Evolutionary conservation across 2,113 vertebrate genomes (phyloP).

Genomic region (Ammodytes marinus): DNA sequence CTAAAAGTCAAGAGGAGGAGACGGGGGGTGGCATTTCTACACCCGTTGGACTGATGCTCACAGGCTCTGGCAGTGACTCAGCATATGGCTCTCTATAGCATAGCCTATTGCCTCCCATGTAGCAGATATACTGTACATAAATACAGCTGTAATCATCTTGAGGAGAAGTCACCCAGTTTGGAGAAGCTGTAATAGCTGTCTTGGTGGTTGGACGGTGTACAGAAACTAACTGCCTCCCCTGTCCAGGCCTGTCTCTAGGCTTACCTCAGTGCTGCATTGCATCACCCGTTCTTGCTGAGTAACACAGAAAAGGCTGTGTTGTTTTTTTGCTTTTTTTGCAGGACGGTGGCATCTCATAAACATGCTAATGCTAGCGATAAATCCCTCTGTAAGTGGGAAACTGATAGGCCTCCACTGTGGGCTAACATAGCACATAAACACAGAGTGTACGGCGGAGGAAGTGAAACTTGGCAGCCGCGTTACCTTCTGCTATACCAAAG

Average conservation of each 20-base stretch:
- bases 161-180: neutral
- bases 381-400: slow-evolving; percentile 28
- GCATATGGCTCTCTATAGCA: slow-evolving; percentile 29
- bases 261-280: slow-evolving; percentile 67
- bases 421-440: slow-evolving; percentile 56
- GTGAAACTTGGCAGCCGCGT: slow-evolving; percentile 60
- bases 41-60: slow-evolving; percentile 13
- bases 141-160: neutral
- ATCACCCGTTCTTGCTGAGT: slow-evolving; percentile 70
- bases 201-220: slow-evolving; percentile 31
- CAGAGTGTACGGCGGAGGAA: slow-evolving; percentile 56
- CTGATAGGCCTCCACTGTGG: slow-evolving; percentile 36
- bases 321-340: slow-evolving; percentile 18
- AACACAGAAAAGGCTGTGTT: slow-evolving; percentile 30
- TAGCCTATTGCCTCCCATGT: neutral
- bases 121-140: slow-evolving; percentile 12
- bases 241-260: slow-evolving; percentile 3
- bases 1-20: slow-evolving; percentile 41
- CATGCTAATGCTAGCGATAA: slow-evolving; percentile 63
- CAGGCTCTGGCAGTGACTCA: slow-evolving; percentile 56
- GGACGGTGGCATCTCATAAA: slow-evolving; percentile 61
- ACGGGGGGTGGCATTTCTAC: slow-evolving; percentile 6
- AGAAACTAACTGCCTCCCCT: slow-evolving; percentile 24
- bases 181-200: slow-evolving; percentile 8
- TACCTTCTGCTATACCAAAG: slow-evolving; percentile 21